Conservation (phyloP, 2,888 invertebrate species). For the Troides oblongomaculatus region DNA sequence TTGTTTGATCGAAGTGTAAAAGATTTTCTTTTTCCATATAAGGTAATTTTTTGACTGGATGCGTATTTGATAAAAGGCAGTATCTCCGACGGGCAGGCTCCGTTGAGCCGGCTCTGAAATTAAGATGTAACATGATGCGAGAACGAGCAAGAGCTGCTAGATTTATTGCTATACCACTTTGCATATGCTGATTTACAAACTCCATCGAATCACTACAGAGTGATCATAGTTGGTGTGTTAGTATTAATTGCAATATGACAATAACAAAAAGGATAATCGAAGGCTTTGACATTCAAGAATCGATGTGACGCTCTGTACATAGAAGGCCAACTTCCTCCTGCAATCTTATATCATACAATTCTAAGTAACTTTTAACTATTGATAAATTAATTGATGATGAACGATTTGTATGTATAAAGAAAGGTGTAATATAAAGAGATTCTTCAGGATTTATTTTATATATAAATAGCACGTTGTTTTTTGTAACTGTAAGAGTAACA, state of each 20-base stretch:
- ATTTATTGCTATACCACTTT: conserved; percentile 81
- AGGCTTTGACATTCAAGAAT: no score
- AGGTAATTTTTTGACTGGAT: conserved; percentile 77
- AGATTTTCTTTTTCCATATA: conserved; percentile 54
- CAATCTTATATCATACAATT: no score
- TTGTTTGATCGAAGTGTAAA: no score
- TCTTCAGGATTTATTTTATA: no score
- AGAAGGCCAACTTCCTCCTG: no score
- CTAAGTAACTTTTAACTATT: no score
- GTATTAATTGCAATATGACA: conserved; percentile 42
- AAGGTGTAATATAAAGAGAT: no score
- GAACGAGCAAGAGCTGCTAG: conserved; percentile 80
- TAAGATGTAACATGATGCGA: conserved; percentile 82
- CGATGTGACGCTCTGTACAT: no score
- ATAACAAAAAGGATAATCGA: conserved; percentile 6
- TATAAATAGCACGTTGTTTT: no score
- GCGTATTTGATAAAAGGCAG: conserved; percentile 79
- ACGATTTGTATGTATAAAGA: no score
- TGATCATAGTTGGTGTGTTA: conserved; percentile 45
- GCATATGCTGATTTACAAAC: conserved; percentile 82
- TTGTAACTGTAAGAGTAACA: no score
- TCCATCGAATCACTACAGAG: conserved; percentile 56
- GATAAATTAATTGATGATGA: no score
- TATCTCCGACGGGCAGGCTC: conserved; percentile 77
- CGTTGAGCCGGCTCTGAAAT: conserved; percentile 78